Evolutionary conservation across 2,888 invertebrate genomes (phyloP).

Genomic region (Meghimatium bilineatum): DNA sequence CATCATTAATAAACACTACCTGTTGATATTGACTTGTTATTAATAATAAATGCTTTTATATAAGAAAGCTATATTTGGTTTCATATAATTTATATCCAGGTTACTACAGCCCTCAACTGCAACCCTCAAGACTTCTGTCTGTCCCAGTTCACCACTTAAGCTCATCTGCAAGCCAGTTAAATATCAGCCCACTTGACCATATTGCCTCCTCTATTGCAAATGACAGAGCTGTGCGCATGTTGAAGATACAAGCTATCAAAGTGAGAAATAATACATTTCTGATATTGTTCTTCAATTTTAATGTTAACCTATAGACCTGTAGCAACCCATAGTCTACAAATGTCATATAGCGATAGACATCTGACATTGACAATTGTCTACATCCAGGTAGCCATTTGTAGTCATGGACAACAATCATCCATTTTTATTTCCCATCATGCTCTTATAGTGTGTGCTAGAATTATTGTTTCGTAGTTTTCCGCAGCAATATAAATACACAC

Average conservation of each 20-base stretch:
- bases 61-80: background rate
- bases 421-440: too few relatives aligned
- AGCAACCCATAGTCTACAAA: too few relatives aligned
- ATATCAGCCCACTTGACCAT: slow-evolving; percentile 53
- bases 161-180: slow-evolving; percentile 4
- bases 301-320: too few relatives aligned
- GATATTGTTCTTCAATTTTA: background rate
- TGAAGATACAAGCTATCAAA: slow-evolving; percentile 72
- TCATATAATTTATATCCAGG: slow-evolving; percentile 12
- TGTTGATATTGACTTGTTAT: too few relatives aligned
- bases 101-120: slow-evolving; percentile 24
- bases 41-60: background rate
- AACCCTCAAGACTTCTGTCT: background rate
- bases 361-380: too few relatives aligned
- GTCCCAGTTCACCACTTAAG: background rate
- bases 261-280: background rate
- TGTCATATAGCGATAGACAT: too few relatives aligned
- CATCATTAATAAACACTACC: too few relatives aligned
- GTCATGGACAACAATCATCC: too few relatives aligned
- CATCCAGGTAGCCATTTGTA: too few relatives aligned
- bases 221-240: slow-evolving; percentile 70
- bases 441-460: too few relatives aligned
- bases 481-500: too few relatives aligned
- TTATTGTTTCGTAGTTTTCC: too few relatives aligned
- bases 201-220: slow-evolving; percentile 69